Conservation (phyloP, 2,113 vertebrate species). For the Heloderma charlesbogerti region DNA sequence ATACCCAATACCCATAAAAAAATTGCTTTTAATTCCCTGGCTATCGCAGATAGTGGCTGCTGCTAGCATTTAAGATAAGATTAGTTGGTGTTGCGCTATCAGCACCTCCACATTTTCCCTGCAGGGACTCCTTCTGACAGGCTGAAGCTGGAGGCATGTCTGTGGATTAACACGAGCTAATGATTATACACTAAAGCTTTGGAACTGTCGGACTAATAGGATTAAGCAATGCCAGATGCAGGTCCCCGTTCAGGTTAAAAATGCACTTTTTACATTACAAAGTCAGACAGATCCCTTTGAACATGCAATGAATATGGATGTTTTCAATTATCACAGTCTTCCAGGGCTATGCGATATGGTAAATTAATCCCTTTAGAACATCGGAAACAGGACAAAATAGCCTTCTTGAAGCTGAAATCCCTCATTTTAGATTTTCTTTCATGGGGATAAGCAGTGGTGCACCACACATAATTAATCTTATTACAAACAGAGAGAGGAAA, state of each 20-base stretch:
- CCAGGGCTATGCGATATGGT: slow-evolving; percentile 91
- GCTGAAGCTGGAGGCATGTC: slow-evolving; percentile 87
- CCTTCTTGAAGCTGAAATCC: slow-evolving; percentile 89
- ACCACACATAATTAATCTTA: slow-evolving; percentile 89
- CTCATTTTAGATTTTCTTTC: slow-evolving; percentile 89
- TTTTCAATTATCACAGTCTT: slow-evolving; percentile 95
- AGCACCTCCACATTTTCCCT: slow-evolving; percentile 90
- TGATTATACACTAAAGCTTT: slow-evolving; percentile 94
- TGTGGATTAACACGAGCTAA: slow-evolving; percentile 91
- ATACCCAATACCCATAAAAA: slow-evolving; percentile 83
- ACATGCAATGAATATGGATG: slow-evolving; percentile 95
- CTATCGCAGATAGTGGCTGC: slow-evolving; percentile 87
- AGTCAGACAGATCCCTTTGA: slow-evolving; percentile 93
- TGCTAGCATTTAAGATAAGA: slow-evolving; percentile 92
- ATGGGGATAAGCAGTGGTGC: slow-evolving; percentile 86
- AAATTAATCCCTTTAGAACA: slow-evolving; percentile 94
- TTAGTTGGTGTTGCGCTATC: slow-evolving; percentile 88
- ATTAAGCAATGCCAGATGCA: slow-evolving; percentile 92
- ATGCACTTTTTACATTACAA: slow-evolving; percentile 94
- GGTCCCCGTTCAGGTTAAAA: slow-evolving; percentile 91
- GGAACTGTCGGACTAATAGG: slow-evolving; percentile 92
- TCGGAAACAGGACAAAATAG: slow-evolving; percentile 89
- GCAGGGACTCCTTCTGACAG: slow-evolving; percentile 90
- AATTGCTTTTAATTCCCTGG: slow-evolving; percentile 87
- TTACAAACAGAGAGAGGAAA: slow-evolving; percentile 83